A percentile compares a stretch with the other conserved stretches of the same genome.
Evolutionary conservation across 2,797 vertebrate genomes (phyloP).

Genomic region (Schizothorax lantsangensis): DNA sequence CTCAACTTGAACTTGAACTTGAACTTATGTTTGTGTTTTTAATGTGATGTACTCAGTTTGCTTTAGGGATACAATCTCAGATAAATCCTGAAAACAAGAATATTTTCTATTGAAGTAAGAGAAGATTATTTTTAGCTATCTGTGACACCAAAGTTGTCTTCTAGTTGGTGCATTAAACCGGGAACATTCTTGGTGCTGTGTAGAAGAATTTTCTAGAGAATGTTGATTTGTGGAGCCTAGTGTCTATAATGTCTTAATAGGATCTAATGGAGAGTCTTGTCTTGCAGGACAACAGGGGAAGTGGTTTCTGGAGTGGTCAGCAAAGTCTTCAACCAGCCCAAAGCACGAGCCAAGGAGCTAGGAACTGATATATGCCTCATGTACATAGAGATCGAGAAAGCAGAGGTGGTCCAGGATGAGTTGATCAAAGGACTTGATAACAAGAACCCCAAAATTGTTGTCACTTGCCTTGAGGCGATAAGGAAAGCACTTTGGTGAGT

Average conservation of each 20-base stretch:
- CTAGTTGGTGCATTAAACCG: background rate
- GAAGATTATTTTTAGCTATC: background rate
- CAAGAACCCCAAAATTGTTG: conserved; percentile 97
- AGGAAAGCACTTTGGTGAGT: conserved; percentile 91
- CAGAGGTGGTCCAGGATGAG: conserved; percentile 93
- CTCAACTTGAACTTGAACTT: no score
- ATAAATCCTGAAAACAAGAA: background rate
- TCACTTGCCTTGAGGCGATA: conserved; percentile 90
- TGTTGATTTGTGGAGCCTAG: background rate
- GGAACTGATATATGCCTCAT: conserved; percentile 94
- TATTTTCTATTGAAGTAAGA: background rate
- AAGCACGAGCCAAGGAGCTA: conserved; percentile 94
- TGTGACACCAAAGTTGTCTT: background rate
- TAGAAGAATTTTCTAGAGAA: background rate
- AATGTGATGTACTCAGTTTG: background rate
- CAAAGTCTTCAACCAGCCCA: conserved; percentile 99
- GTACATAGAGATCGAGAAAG: conserved; percentile 96
- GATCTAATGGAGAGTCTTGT: conserved; percentile 28
- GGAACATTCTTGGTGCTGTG: background rate
- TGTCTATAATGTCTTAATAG: conserved; percentile 4
- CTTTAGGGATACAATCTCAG: background rate
- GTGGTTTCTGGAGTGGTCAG: conserved; percentile 95
- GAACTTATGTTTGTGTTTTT: conserved; percentile 1
- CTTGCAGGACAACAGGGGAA: conserved; percentile 91
- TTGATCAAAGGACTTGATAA: conserved; percentile 95